Percentiles rank a stretch among this genome's conserved stretches.
These are phyloP conservation scores for Drosophila flavopinicola DNA, from an alignment of 2,888 invertebrate species.

Conservation along the genomic window DNA sequence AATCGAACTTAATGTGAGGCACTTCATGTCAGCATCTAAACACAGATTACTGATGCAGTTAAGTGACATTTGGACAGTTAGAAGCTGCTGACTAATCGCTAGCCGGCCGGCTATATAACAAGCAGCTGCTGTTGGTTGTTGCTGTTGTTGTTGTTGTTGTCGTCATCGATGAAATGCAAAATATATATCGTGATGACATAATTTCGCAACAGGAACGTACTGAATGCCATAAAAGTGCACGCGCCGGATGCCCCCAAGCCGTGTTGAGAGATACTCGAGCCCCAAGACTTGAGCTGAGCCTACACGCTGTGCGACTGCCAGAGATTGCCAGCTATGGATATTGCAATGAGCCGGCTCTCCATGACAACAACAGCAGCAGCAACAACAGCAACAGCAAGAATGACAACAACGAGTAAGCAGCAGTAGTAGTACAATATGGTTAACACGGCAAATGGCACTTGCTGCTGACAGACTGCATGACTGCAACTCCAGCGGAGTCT, in stretches of 20 bases:
- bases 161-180: slow-evolving; percentile 55
- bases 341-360: slow-evolving; percentile 47
- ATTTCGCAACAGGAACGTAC: slow-evolving; percentile 58
- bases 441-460: slow-evolving; percentile 68
- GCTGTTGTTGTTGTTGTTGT: slow-evolving; percentile 7
- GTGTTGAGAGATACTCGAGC: slow-evolving; percentile 20
- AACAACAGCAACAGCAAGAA: slow-evolving; percentile 3
- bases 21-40: neutral
- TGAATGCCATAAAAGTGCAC: slow-evolving; percentile 66
- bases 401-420: slow-evolving; percentile 17
- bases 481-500: slow-evolving; percentile 30
- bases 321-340: slow-evolving; percentile 53
- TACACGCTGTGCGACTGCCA: slow-evolving; percentile 40
- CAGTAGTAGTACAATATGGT: slow-evolving; percentile 35
- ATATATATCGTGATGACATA: slow-evolving; percentile 54
- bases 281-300: slow-evolving; percentile 30
- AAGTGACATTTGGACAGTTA: slow-evolving; percentile 13
- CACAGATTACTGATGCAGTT: slow-evolving; percentile 15
- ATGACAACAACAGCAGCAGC: slow-evolving; percentile 25
- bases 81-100: slow-evolving; percentile 35
- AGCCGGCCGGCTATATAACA: slow-evolving; percentile 36
- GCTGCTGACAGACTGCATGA: slow-evolving; percentile 34
- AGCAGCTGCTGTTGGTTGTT: slow-evolving; percentile 9
- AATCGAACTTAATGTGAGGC: neutral
- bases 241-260: slow-evolving; percentile 39